Conservation (phyloP, 2,113 vertebrate genomes). For the Scalopus aquaticus region DNA sequence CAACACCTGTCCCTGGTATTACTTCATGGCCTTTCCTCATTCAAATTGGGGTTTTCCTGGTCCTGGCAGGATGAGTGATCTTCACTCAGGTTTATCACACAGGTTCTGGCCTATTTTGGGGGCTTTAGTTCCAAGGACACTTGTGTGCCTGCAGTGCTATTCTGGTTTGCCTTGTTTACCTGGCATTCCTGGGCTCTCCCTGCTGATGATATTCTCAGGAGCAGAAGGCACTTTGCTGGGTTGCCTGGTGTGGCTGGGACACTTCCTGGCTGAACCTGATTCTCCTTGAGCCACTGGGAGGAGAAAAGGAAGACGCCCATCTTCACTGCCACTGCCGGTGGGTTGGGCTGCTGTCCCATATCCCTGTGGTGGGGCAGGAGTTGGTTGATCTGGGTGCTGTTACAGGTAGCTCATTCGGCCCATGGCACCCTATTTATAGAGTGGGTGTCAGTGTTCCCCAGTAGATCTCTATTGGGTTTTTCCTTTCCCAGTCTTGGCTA, state of each 20-base stretch:
- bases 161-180: too few species aligned
- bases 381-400: neutral
- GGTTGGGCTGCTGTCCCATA: neutral
- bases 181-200: neutral
- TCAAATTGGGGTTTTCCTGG: neutral
- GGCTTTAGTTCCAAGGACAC: neutral
- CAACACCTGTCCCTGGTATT: neutral
- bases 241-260: neutral
- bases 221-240: rapidly evolving
- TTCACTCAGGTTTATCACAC: neutral
- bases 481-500: neutral
- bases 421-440: neutral
- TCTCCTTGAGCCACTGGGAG: neutral
- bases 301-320: neutral
- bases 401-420: neutral
- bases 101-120: neutral
- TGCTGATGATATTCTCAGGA: neutral
- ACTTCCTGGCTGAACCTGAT: neutral
- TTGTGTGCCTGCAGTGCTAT: neutral
- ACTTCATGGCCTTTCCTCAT: neutral
- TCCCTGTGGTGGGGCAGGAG: neutral
- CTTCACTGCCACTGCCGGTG: neutral
- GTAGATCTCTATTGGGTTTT: neutral
- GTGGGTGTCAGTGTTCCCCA: neutral
- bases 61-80: neutral